Evolutionary conservation across 2,888 invertebrate genomes (phyloP), one percentile per base, ranked within the genome.

Genomic region (Zaprionus lineosus): DNA sequence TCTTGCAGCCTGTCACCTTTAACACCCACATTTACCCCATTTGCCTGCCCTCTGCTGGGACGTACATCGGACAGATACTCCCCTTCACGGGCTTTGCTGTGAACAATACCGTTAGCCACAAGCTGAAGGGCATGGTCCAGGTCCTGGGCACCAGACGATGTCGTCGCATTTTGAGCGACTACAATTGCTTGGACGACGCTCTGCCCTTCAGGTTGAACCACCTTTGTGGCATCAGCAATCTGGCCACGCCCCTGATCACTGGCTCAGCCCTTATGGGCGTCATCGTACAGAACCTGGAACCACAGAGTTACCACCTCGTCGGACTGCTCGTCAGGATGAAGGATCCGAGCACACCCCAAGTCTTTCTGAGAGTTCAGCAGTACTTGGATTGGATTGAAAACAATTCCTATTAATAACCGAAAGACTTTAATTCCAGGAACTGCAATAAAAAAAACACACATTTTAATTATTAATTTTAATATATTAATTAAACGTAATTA

Each of bases 191-290:
- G 5, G 0, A 3, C 3, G 40, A 39, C 1, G 53, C 48, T 8
- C 14, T 21, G 1, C 14, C 16, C 1, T 24, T 21, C 2, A 5
- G 21, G 4, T 21, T 48, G 18, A 53, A 43, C 24, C 41, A 59
- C 6, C 8, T 65, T 3, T 69, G 70, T 40, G 70, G 56, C 11
- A 2, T 36, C 1, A 37, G 34, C 14, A 43, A 59, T 40, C 16
- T 43, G 9, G 11, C 24, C 2, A 11, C 7, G 9, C 11, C 34
- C 0, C 11, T 70, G 2, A n/a, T 62, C 0, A 44, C 39, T n/a
- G 70, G 64, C 1, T 41, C 70, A 2, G 31, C 70, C 0, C 16
- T 69, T 15, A 71, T 71, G 65, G 61, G 15, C n/a, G 39, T 65
- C 1, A 41, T 29, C 3, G 26, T 59, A 7, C 28, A 43, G 1